Percentiles rank a stretch among this genome's conserved stretches.
phyloP scores from a whole-genome alignment of 2,113 vertebrate species.

The Daphoenositta chrysoptera region DNA sequence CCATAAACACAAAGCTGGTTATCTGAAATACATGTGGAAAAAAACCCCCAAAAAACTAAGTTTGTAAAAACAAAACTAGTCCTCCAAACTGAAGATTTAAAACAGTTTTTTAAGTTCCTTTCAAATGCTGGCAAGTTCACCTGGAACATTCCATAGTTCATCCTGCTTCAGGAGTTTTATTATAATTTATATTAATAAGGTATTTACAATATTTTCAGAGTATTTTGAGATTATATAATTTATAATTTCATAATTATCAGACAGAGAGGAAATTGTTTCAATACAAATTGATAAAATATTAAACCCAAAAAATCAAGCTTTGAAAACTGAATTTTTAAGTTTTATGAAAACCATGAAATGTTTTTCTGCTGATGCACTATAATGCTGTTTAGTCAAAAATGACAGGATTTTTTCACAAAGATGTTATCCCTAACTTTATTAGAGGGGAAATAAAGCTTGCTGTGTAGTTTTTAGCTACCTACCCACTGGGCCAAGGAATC shows the following conservation, averaged over 20 bases:
- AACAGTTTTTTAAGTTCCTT: not conserved
- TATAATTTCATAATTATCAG: not conserved
- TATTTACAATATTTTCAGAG: not conserved
- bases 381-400: not conserved
- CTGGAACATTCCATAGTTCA: not conserved
- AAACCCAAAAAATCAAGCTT: not conserved
- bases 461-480: not conserved
- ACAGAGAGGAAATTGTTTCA: not conserved
- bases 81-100: not conserved
- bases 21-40: not conserved
- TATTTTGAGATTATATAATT: not conserved
- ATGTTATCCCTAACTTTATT: not conserved
- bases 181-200: not conserved
- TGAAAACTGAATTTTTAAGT: not conserved
- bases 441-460: not conserved
- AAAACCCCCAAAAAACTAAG: rapidly evolving
- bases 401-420: not conserved
- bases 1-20: not conserved
- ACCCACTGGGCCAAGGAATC: not conserved
- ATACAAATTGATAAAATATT: not conserved
- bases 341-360: not conserved
- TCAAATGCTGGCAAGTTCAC: not conserved
- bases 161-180: not conserved
- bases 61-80: not conserved
- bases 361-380: not conserved